Conservation (phyloP, 1,140 invertebrate genomes). For the Drosophila yakuba region DNA sequence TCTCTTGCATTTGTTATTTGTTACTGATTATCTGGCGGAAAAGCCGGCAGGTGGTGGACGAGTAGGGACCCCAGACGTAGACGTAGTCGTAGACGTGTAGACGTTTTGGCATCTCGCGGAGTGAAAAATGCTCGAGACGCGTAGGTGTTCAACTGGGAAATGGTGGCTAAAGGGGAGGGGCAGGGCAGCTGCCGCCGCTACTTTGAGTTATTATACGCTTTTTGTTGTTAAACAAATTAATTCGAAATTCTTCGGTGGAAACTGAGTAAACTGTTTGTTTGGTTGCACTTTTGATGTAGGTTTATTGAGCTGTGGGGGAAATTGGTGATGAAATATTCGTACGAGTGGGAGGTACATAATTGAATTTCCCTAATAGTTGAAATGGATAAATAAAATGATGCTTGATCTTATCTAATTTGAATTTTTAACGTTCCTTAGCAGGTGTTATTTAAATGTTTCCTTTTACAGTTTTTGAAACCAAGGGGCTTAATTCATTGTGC, state of each 20-base stretch:
- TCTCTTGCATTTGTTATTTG: constrained; percentile 44
- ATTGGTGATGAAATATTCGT: neutral
- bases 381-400: neutral
- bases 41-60: constrained; percentile 9
- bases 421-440: neutral
- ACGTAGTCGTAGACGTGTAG: constrained; percentile 54
- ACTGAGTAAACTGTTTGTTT: constrained; percentile 32
- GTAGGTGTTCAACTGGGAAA: constrained; percentile 45
- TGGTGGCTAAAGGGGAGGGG: neutral
- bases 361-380: neutral
- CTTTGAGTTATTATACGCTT: constrained; percentile 60
- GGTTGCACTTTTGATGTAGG: constrained; percentile 6
- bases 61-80: constrained; percentile 1
- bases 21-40: constrained; percentile 60
- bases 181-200: constrained; percentile 33
- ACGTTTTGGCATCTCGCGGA: constrained; percentile 63
- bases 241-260: constrained; percentile 49
- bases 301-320: constrained; percentile 9
- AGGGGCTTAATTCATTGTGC: neutral
- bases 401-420: no score
- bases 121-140: constrained; percentile 53
- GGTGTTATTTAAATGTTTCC: no score
- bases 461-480: no score
- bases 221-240: constrained; percentile 61
- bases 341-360: neutral